Base-by-base conservation (phyloP, 1,140 invertebrate species). In the Pentalonia nigronervosa region DNA sequence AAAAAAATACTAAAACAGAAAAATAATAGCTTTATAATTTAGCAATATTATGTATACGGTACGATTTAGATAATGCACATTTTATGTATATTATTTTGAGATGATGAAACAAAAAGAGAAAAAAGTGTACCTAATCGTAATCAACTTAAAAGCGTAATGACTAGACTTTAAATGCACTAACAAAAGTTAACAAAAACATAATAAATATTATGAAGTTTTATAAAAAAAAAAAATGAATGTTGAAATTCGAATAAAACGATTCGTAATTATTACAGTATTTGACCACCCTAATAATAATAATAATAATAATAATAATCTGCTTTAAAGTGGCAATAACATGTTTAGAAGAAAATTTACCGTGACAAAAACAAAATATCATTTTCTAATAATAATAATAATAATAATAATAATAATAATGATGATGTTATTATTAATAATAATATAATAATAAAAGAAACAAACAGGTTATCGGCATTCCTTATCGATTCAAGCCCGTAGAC, bases 131-230 rank as follows among this genome's bases (percentile, higher is more conserved):
- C 48, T 93, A 93, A 86, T 93, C 41, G 36, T 67, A 67, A 90
- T 93, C 20, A 93, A 93, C 91, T 93, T 93, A 93, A 93, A 41
- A 93, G 81, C 67, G n/a, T 91, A 93, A 93, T 93, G 91, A 93
- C 91, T 93, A 93, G 91, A 93, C 91, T 93, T 86, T 92, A 81
- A 83, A 92, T 92, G 11, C 56, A 93, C 81, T 86, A 92, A 93
- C 91, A 93, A 93, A 86, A 93, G 48, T 93, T 93, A 93, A 93
- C 91, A 93, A 93, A 93, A 90, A 86, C 81, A 86, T 93, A 50
- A 93, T 93, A 93, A 86, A 93, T 86, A 53, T 84, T 84, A 84
- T 93, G 30, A 84, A 92, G 48, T 92, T 53, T 84, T 91, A 90
- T 47, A 67, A 76, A 41, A 91, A 84, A n/a, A 86, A 56, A 53